Evolutionary conservation across 2,113 vertebrate species (phyloP).

Genomic region (Myrmophylax atrothorax): DNA sequence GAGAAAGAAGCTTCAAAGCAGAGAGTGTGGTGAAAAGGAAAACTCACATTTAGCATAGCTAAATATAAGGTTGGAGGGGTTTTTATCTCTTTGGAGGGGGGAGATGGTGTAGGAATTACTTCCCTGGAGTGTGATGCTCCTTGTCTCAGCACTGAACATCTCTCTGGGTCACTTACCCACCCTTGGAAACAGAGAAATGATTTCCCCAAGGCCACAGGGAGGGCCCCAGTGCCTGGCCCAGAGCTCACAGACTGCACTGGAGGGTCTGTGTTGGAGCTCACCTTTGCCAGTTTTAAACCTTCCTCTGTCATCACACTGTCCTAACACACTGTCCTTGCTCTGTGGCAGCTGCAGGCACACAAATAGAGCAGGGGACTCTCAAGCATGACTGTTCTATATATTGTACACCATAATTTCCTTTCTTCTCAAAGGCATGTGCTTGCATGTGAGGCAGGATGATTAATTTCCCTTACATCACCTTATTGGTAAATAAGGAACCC

Average conservation of each 20-base stretch:
- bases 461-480: neutral
- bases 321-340: neutral
- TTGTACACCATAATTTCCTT: neutral
- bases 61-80: neutral
- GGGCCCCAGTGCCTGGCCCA: neutral
- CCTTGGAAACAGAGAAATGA: rapidly evolving
- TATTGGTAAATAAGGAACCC: neutral
- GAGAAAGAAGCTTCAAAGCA: slow-evolving; percentile 73
- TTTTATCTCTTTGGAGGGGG: rapidly evolving
- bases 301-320: neutral
- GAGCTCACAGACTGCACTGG: neutral
- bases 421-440: neutral
- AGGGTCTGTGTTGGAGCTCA: neutral
- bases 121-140: neutral
- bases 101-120: neutral
- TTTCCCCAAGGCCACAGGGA: neutral
- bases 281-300: neutral
- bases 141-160: neutral
- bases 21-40: slow-evolving; percentile 64
- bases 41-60: neutral
- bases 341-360: neutral
- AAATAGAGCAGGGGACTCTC: neutral
- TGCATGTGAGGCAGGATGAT: neutral
- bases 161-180: neutral
- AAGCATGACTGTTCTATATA: neutral